Evolutionary conservation across 2,113 vertebrate genomes (phyloP).

Genomic region (Rynchops niger): DNA sequence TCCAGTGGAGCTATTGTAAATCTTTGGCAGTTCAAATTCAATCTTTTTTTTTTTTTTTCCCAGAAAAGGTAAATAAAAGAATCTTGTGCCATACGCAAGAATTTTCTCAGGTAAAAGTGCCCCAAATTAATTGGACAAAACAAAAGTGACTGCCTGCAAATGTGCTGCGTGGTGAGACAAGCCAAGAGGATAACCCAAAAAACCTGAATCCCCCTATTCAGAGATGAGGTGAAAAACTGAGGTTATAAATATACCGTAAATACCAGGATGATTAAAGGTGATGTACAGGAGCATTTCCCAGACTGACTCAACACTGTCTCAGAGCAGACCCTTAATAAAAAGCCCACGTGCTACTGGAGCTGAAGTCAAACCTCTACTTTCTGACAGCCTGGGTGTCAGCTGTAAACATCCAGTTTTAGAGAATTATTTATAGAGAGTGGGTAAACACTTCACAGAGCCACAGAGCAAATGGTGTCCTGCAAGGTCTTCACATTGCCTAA

Average conservation of each 20-base stretch:
- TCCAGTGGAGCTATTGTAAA: background rate
- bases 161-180: background rate
- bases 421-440: background rate
- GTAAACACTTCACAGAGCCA: background rate
- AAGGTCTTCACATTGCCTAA: background rate
- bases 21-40: background rate
- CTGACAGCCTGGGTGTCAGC: background rate
- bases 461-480: background rate
- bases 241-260: background rate
- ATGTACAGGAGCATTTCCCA: background rate
- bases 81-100: background rate
- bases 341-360: background rate
- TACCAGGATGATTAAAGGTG: background rate
- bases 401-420: background rate
- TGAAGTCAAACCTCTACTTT: background rate
- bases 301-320: background rate
- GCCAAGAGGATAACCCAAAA: background rate
- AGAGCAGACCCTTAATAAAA: background rate
- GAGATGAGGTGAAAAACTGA: background rate
- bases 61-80: background rate
- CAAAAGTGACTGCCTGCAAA: background rate
- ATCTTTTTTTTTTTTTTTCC: background rate
- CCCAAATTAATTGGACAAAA: background rate
- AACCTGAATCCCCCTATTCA: background rate
- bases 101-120: background rate